Evolutionary conservation across 1,140 invertebrate species (phyloP), one percentile per base, ranked within the genome.

Genomic region (Lepidurus apus): DNA sequence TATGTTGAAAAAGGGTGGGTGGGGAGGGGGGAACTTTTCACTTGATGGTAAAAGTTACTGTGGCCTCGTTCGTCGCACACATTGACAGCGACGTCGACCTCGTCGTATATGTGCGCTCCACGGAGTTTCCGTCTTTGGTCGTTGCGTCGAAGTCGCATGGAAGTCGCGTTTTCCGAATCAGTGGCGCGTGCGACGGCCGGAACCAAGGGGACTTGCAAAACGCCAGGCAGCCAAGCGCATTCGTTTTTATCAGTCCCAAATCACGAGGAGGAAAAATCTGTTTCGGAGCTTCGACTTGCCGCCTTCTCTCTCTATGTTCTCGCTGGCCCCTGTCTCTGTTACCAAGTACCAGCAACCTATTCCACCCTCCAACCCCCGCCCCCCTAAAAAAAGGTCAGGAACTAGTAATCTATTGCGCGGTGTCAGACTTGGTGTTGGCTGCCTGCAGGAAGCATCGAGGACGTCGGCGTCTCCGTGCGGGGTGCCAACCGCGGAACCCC

Each of bases 81-180:
- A 65, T 65, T 65, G 53, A 65, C 53, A 65, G 53, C 53, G 13
- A 9, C 53, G 13, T 65, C 53, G 53, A n/a, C 17, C 17, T 65
- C 53, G 53, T 65, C 53, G 53, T 65, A 21, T 5, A 21, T 65
- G 53, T 65, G 53, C 53, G 53, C 53, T 65, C 53, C 21, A 65
- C 53, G 53, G 53, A 65, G 21, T 65, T 65, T 65, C 53, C 53
- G 53, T 65, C 53, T 65, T 65, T 21, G 53, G 53, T 17, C 53
- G 53, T 65, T 65, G 53, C 21, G 53, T 65, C 53, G 53, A 65
- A 21, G 53, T 65, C 53, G 53, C 53, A 65, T 65, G 53, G 53
- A 65, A 65, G 53, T 65, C 53, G 53, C 53, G 53, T 65, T 65
- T 65, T 65, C 53, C 53, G 53, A 65, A 65, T 65, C 53, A 65